Conservation (phyloP, 2,888 invertebrate genomes). For the Microplitis manilae region DNA sequence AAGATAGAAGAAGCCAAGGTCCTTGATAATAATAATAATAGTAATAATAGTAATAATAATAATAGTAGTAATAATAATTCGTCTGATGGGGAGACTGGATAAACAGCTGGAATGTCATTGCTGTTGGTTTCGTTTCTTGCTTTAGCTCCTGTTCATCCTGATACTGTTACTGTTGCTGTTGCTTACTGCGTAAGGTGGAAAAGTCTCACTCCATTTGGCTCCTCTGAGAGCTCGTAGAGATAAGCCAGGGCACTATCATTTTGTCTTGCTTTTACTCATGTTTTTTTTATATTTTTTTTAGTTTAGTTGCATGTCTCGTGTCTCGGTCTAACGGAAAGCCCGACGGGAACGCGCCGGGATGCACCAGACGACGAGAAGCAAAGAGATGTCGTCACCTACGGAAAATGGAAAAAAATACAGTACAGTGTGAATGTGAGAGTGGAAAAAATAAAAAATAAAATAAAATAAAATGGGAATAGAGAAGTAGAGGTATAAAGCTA, state of each 20-base stretch:
- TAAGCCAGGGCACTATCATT: slow-evolving; percentile 54
- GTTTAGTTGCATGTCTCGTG: background rate
- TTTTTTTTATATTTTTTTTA: slow-evolving; percentile 18
- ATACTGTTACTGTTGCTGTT: background rate
- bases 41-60: too few relatives aligned
- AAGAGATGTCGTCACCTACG: slow-evolving; percentile 13
- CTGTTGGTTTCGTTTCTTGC: slow-evolving; percentile 54
- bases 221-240: slow-evolving; percentile 59
- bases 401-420: background rate
- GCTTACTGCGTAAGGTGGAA: slow-evolving; percentile 32
- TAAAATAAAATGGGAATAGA: slow-evolving; percentile 5
- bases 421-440: slow-evolving; percentile 15
- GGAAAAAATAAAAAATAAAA: slow-evolving; percentile 18
- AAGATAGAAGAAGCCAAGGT: slow-evolving; percentile 4
- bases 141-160: slow-evolving; percentile 50
- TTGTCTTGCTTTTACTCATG: slow-evolving; percentile 27
- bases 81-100: slow-evolving; percentile 45
- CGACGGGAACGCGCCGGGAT: slow-evolving; percentile 13
- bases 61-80: slow-evolving; percentile 52
- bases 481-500: background rate
- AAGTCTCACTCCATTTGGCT: slow-evolving; percentile 58
- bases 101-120: slow-evolving; percentile 55
- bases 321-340: slow-evolving; percentile 20
- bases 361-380: background rate
- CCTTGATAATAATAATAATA: slow-evolving; percentile 32